phyloP scores from a whole-genome alignment of 1,140 invertebrate species.

The Drosophila nigromelanica region DNA sequence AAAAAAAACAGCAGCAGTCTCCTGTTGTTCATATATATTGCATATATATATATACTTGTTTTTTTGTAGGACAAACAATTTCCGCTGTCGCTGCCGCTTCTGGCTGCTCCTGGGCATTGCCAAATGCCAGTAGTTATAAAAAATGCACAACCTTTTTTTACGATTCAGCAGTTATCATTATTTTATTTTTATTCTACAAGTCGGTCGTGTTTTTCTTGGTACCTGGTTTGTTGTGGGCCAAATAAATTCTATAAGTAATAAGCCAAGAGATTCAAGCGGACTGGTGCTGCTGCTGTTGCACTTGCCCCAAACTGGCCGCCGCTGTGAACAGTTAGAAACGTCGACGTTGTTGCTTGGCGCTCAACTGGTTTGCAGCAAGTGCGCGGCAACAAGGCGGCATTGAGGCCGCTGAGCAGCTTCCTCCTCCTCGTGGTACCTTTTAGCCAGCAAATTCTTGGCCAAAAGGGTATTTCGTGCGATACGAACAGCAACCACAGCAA shows the following conservation, averaged over 20 bases:
- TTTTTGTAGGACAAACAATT: constrained; percentile 71
- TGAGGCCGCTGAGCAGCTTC: constrained; percentile 53
- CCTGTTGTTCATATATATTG: not conserved
- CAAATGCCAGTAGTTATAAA: constrained; percentile 37
- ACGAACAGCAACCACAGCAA: constrained; percentile 45
- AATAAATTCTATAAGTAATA: constrained; percentile 79
- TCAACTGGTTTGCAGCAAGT: constrained; percentile 70
- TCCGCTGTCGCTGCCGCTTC: constrained; percentile 51
- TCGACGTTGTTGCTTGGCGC: constrained; percentile 46
- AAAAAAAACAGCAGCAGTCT: constrained; percentile 26
- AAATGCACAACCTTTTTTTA: constrained; percentile 51
- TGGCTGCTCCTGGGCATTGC: constrained; percentile 21
- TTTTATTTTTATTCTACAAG: constrained; percentile 67
- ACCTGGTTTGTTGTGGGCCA: constrained; percentile 66
- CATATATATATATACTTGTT: constrained; percentile 1
- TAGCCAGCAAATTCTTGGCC: constrained; percentile 70
- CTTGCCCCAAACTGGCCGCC: constrained; percentile 62
- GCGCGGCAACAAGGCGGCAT: constrained; percentile 19
- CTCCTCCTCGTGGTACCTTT: constrained; percentile 64
- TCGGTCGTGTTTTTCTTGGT: constrained; percentile 64
- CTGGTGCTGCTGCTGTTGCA: constrained; percentile 47
- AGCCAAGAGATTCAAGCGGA: constrained; percentile 63
- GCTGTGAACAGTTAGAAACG: constrained; percentile 70
- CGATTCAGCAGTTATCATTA: constrained; percentile 72
- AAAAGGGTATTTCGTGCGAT: constrained; percentile 82